Base-by-base conservation (phyloP, 2,888 invertebrate genomes). In the Andrena dorsata region DNA sequence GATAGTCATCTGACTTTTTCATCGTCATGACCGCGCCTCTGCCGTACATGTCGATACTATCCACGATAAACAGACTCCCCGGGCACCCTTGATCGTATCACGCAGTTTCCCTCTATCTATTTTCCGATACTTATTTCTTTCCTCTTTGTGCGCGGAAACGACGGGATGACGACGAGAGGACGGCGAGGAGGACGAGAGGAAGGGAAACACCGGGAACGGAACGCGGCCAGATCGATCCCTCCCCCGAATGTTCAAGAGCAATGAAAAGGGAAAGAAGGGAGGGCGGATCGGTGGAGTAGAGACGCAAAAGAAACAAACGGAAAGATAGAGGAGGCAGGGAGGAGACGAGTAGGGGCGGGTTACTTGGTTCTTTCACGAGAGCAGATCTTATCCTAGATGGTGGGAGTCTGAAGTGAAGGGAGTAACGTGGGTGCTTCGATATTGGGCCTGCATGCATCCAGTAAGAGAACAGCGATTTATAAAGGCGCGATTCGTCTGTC, bases 301-400 rank as follows among this genome's bases (percentile, higher is more conserved):
- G 53, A 63, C 16, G 20, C 30, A 13, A 35, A 51, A 49, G 70
- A 71, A 64, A 76, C 53, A 63, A 63, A 51, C 58, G 68, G 51
- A 26, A 49, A 51, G 71, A 58, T n/a, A 51, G 35, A 20, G 49
- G 53, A 8, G 63, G 47, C 13, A 13, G 58, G 47, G 65, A 66
- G 30, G 30, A 26, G 32, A 66, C 10, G 49, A 26, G 76, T 23
- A n/a, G 53, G 73, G 68, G 60, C 79, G 82, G 72, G 75, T 49
- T 68, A 84, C 65, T 84, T 72, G 66, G 82, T 87, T 84, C 76
- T 87, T 89, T 84, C 74, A 66, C 80, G 69, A 84, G 70, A 64
- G 20, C 66, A 70, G 84, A 85, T 84, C 76, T 85, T 82, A 79
- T 85, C 82, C 64, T n/a, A 20, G 51, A 60, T 8, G 47, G 16